phyloP scores from a whole-genome alignment of 2,888 invertebrate genomes.

The Pseudococcus viburni region DNA sequence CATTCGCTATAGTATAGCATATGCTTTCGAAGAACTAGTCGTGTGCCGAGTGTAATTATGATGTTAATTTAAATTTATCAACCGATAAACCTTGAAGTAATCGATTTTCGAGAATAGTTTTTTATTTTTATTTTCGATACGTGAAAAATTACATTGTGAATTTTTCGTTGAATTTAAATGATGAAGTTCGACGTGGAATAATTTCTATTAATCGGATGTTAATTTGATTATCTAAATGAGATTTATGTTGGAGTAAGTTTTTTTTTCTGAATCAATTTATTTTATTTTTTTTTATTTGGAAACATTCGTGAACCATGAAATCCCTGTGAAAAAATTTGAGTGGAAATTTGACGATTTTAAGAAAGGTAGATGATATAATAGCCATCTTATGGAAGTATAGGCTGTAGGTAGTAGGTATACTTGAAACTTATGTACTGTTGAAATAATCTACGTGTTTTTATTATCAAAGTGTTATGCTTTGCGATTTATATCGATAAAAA shows the following conservation, averaged over 20 bases:
- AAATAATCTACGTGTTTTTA: background rate
- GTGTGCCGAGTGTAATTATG: conserved; percentile 34
- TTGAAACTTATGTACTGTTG: no score
- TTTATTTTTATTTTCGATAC: background rate
- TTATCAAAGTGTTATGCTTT: background rate
- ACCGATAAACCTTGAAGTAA: background rate
- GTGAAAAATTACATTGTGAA: background rate
- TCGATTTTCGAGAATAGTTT: background rate
- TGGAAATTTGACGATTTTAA: no score
- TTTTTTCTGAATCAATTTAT: background rate
- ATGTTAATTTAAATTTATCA: background rate
- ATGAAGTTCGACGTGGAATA: background rate
- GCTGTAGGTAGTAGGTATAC: background rate
- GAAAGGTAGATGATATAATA: no score
- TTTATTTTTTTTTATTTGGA: no score
- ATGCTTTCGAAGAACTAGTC: conserved; percentile 22
- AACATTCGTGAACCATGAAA: no score
- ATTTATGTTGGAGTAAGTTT: background rate
- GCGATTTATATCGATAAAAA: background rate
- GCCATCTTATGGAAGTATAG: background rate
- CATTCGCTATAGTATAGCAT: background rate
- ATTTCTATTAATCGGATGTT: background rate
- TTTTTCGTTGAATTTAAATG: background rate
- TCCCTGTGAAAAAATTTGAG: no score
- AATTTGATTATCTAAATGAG: no score